Evolutionary conservation across 2,888 invertebrate species (phyloP).

Genomic region (Agonum fuliginosum): DNA sequence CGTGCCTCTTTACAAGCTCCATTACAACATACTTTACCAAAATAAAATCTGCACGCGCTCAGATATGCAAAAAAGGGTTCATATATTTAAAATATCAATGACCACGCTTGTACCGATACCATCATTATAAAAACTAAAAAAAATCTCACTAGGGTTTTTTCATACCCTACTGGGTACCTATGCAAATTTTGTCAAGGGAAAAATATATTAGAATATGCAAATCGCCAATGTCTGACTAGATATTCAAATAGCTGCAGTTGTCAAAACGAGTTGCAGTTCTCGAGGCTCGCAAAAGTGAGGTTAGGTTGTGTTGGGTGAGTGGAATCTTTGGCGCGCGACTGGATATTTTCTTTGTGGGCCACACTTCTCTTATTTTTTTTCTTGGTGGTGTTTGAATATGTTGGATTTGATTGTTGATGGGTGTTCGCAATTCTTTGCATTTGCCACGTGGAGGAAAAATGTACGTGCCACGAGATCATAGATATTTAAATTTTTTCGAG

Average conservation of each 20-base stretch:
- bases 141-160: conserved; percentile 18
- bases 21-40: conserved; percentile 30
- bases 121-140: conserved; percentile 59
- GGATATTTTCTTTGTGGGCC: conserved; percentile 16
- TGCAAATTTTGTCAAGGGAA: conserved; percentile 59
- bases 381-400: conserved; percentile 15
- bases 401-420: conserved; percentile 30
- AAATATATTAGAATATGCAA: conserved; percentile 61
- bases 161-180: conserved; percentile 51
- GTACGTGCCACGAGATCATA: conserved; percentile 6
- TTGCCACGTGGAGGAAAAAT: conserved; percentile 39
- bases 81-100: conserved; percentile 63
- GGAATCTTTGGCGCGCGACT: conserved; percentile 29
- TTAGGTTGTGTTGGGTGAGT: background rate
- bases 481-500: conserved; percentile 27
- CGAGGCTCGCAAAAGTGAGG: background rate
- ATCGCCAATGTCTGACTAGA: conserved; percentile 52
- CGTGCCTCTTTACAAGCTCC: conserved; percentile 12
- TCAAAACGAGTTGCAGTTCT: conserved; percentile 5
- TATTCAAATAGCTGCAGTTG: conserved; percentile 59
- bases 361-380: conserved; percentile 36
- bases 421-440: conserved; percentile 10
- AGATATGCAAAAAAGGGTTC: conserved; percentile 58
- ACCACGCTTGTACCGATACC: conserved; percentile 61
- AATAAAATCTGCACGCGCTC: conserved; percentile 44